Percentiles rank a stretch among this genome's conserved stretches.
phyloP scores from a whole-genome alignment of 2,797 vertebrate species.

The Rousettus madagascariensis region DNA sequence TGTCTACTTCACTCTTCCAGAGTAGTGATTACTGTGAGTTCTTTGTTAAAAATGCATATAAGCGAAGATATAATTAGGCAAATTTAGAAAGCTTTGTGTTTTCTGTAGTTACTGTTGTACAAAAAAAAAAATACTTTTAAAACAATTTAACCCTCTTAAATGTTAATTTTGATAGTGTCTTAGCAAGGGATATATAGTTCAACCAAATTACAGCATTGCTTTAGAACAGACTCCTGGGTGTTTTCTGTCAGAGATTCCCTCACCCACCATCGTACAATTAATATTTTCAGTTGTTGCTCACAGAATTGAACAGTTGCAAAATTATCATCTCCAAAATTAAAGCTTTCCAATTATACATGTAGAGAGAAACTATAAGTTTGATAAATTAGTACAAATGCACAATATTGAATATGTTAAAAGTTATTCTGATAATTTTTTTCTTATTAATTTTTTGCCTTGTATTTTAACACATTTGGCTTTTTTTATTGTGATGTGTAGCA shows the following conservation, averaged over 20 bases:
- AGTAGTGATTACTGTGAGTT: constrained; percentile 58
- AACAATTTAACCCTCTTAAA: neutral
- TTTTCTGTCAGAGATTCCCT: neutral
- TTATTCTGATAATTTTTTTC: constrained; percentile 38
- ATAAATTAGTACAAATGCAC: constrained; percentile 16
- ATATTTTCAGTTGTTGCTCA: constrained; percentile 51
- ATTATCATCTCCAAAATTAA: neutral
- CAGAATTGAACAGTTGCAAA: constrained; percentile 20
- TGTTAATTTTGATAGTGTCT: constrained; percentile 22
- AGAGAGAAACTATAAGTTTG: constrained; percentile 55
- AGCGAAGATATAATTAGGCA: constrained; percentile 57
- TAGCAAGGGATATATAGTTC: neutral
- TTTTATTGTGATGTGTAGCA: constrained; percentile 47
- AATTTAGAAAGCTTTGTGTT: constrained; percentile 14
- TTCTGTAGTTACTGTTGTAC: constrained; percentile 33
- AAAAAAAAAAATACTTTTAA: neutral
- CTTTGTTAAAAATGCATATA: constrained; percentile 46
- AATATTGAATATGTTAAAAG: constrained; percentile 39
- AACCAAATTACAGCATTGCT: neutral
- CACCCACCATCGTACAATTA: neutral
- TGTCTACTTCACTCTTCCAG: neutral
- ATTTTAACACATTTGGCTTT: constrained; percentile 33
- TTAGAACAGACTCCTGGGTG: neutral
- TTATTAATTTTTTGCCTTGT: constrained; percentile 69
- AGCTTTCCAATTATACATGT: constrained; percentile 6